Base-by-base conservation (phyloP, 2,888 invertebrate genomes). In the Theristus sp. region DNA sequence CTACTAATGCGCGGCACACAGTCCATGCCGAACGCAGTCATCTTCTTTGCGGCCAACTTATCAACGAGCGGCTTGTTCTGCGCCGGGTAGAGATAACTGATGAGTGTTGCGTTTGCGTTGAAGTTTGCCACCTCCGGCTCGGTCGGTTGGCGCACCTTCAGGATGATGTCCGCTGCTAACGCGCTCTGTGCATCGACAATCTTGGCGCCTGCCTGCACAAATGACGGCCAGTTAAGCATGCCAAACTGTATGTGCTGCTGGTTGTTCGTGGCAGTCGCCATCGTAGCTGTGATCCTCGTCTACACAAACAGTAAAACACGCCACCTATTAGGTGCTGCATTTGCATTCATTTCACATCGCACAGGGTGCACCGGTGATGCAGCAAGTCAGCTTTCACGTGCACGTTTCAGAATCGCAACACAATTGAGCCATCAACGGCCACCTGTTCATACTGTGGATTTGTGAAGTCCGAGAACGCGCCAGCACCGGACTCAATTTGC, bases 11-110 rank as follows among this genome's bases (percentile, higher is more conserved):
- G 81, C 0, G 89, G 89, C 66, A 89, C 81, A 73, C 86, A 86
- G 73, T 89, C 89, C 88, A 89, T 89, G 67, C 75, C 89, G 77
- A 89, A 87, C 47, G 84, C 85, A 70, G 84, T 87, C 65, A 87
- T 79, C 68, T 84, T 82, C 71, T 80, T 83, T 61, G 80, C 77
- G 1, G 83, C 82, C 65, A 89, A 75, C 67, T 81, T 75, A 63
- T 86, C 82, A 27, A 89, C 78, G 29, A 89, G 75, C 2, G 24
- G 79, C 74, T 83, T 81, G 75, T 89, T 89, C 75, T 86, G 85
- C 3, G 84, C 85, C 1, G 89, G 89, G 74, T 87, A 87, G 58
- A 89, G 75, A 60, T 88, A 87, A 62, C 87, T 87, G 73, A 88
- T 82, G 27, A 89, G 78, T 1, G 85, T 86, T 29, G 83, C 80